Evolutionary conservation across 35 echinoderm and acorn worm genomes (phyloP).

Genomic region (Apostichopus californicus): DNA sequence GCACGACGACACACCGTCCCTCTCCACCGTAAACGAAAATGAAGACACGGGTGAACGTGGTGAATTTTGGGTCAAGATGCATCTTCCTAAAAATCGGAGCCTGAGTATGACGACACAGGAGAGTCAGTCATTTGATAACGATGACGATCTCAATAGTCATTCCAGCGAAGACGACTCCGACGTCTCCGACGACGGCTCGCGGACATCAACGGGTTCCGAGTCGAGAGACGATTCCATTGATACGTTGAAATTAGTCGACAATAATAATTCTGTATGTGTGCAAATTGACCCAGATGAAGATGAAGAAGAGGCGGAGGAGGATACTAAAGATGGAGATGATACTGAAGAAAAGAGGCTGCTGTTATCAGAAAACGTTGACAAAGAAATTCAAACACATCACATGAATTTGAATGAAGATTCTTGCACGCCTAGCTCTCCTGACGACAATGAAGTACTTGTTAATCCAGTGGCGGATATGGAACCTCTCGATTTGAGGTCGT

Average conservation of each 20-base stretch:
- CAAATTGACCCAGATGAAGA: conserved; percentile 5
- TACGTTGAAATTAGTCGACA: conserved; percentile 23
- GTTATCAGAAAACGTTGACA: not conserved
- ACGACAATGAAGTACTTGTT: not conserved
- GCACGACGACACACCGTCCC: not conserved
- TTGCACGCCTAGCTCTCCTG: not conserved
- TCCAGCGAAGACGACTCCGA: conserved; percentile 1
- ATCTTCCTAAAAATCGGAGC: conserved; percentile 30
- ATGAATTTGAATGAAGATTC: not conserved
- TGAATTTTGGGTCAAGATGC: conserved; percentile 57
- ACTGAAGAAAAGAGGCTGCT: not conserved
- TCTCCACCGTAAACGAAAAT: conserved; percentile 3
- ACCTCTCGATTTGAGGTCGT: not conserved
- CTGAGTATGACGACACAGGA: conserved; percentile 43
- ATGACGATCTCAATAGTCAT: conserved; percentile 30
- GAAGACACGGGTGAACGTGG: not conserved
- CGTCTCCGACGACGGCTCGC: not conserved
- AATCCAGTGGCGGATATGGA: conserved; percentile 17
- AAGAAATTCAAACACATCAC: not conserved
- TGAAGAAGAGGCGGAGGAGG: not conserved
- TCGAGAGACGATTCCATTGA: conserved; percentile 32
- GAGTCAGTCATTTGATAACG: conserved; percentile 42
- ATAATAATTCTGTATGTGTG: conserved; percentile 6
- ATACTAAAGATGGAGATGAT: not conserved
- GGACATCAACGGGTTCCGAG: not conserved